Percentiles rank a stretch among this genome's conserved stretches.
These are phyloP conservation scores for Cariama cristata DNA, from an alignment of 2,113 vertebrate species.

Conservation along the genomic window DNA sequence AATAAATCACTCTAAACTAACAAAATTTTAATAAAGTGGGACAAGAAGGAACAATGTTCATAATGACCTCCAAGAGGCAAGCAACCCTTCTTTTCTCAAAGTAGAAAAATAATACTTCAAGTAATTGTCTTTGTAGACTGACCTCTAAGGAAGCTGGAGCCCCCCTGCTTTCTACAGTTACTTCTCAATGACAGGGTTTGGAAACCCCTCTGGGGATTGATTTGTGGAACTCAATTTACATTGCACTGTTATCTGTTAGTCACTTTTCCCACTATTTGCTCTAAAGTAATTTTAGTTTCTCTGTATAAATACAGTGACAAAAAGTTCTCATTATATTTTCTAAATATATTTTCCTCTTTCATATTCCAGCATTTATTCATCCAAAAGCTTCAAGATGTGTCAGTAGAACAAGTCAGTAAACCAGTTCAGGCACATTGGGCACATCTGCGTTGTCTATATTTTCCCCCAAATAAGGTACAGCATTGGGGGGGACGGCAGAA, in stretches of 20 bases:
- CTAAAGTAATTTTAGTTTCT: background rate
- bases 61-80: background rate
- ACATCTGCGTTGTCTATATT: background rate
- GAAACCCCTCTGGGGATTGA: background rate
- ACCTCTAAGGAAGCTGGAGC: background rate
- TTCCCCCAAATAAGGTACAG: background rate
- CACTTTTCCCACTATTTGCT: background rate
- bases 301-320: background rate
- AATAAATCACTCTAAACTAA: background rate
- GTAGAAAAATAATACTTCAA: background rate
- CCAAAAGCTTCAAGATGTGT: background rate
- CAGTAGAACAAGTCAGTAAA: background rate
- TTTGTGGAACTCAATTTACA: accelerated
- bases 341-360: background rate
- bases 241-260: background rate
- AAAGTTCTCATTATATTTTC: background rate
- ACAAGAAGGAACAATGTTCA: background rate
- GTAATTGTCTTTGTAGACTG: background rate
- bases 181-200: background rate
- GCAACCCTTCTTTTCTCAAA: background rate
- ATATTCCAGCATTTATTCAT: background rate
- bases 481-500: background rate
- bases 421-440: background rate
- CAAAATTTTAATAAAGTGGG: background rate
- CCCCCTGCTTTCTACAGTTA: background rate